Evolutionary conservation across 2,888 invertebrate genomes (phyloP).

Genomic region (Drosophila nr. perissopoda): DNA sequence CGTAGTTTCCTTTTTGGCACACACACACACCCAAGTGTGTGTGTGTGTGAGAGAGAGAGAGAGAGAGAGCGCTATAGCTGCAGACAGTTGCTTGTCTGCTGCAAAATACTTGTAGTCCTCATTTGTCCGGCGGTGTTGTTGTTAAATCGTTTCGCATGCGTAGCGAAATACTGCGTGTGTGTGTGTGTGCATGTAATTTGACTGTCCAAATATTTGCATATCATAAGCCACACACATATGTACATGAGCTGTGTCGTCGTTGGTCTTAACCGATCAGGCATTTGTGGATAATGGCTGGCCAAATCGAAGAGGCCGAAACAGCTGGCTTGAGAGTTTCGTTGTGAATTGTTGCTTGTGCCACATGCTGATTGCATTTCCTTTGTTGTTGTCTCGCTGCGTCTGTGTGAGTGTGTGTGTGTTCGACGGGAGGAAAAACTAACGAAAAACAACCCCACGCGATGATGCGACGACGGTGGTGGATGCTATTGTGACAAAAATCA

Average conservation of each 20-base stretch:
- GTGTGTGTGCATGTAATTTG: slow-evolving; percentile 35
- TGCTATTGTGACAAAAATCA: slow-evolving; percentile 66
- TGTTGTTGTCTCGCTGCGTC: slow-evolving; percentile 35
- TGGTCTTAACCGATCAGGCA: slow-evolving; percentile 6
- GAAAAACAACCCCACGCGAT: slow-evolving; percentile 63
- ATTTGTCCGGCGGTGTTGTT: slow-evolving; percentile 30
- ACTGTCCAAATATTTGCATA: slow-evolving; percentile 68
- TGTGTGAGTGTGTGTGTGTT: slow-evolving; percentile 4
- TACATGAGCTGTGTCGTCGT: slow-evolving; percentile 12
- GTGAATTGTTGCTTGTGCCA: slow-evolving; percentile 18
- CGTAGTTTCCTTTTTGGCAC: slow-evolving; percentile 69
- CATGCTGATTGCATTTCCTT: slow-evolving; percentile 70
- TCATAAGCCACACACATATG: slow-evolving; percentile 54
- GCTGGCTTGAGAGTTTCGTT: slow-evolving; percentile 58
- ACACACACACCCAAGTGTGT: slow-evolving; percentile 11
- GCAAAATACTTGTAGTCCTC: slow-evolving; percentile 71
- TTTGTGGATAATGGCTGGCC: neutral
- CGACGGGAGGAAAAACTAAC: slow-evolving; percentile 61
- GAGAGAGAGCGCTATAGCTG: neutral
- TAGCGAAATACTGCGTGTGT: slow-evolving; percentile 28
- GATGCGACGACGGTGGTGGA: slow-evolving; percentile 49
- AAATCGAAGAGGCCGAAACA: slow-evolving; percentile 48
- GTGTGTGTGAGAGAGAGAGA: neutral
- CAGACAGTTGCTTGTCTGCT: slow-evolving; percentile 47
- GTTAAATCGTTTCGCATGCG: slow-evolving; percentile 39